Evolutionary conservation across 2,113 vertebrate species (phyloP).

Genomic region (Anthoscopus minutus): DNA sequence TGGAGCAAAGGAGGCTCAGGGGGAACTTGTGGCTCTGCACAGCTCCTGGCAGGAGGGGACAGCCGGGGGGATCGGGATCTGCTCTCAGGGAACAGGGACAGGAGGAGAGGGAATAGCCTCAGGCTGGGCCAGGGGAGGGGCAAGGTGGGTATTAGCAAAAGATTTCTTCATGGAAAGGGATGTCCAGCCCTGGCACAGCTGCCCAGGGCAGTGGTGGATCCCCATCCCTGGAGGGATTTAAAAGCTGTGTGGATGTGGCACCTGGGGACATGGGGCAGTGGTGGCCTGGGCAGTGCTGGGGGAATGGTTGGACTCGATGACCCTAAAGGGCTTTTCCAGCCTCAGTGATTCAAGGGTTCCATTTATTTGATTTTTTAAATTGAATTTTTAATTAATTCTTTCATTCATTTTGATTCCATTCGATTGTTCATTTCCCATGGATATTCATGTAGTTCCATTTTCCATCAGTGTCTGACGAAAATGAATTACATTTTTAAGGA

Average conservation of each 20-base stretch:
- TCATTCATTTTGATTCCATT: background rate
- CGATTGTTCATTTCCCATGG: background rate
- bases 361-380: background rate
- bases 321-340: background rate
- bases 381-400: background rate
- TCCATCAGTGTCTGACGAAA: background rate
- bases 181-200: background rate
- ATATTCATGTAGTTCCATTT: background rate
- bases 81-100: too few species aligned
- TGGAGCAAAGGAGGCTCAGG: background rate
- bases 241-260: fast-evolving
- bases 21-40: background rate
- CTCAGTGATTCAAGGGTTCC: background rate
- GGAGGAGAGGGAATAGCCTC: fast-evolving
- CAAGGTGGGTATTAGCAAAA: background rate
- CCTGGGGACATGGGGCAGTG: fast-evolving
- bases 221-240: background rate
- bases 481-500: background rate
- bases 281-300: background rate
- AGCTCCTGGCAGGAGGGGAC: background rate
- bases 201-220: background rate
- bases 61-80: fast-evolving
- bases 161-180: background rate
- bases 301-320: fast-evolving
- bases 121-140: fast-evolving